Evolutionary conservation across 2,113 vertebrate species (phyloP), one percentile per base, ranked within the genome.

Genomic region (Apeltes quadracus): DNA sequence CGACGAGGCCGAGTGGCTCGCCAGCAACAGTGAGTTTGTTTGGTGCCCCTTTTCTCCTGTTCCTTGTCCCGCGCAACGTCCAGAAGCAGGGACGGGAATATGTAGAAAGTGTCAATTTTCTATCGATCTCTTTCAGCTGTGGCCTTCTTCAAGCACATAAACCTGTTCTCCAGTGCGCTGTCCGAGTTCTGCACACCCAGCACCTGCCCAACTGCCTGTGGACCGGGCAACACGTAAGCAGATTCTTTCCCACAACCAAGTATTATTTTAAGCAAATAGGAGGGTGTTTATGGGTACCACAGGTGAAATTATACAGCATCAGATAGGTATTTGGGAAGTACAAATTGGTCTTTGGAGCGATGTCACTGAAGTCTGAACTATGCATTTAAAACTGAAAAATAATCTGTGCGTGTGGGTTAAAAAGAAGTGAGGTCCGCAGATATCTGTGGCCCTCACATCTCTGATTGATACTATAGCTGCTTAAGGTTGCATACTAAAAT

Each of bases 111-210:
- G 32, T 65, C 36, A 70, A 43, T n/a, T 54, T 63, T 25, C 22
- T 25, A 10, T 75, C 59, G 63, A 38, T 82, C 61, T 88, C 63
- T 76, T 78, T 50, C 87, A 95, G 94, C 94, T 0, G 87, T 94
- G 65, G 91, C 91, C 0, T 95, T 95, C 89, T 95, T 95, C 89
- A 93, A 94, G 81, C 90, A 94, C 20, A 92, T 93, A 83, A 95
- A 92, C 75, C 81, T 95, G 79, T 85, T 95, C 82, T 93, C 90
- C 43, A 94, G 94, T 15, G 90, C 93, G 0, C 70, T 95, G 62
- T 95, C 93, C 0, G 94, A 95, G 72, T 93, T 91, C 88, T 95
- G 94, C 88, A 93, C 93, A 20, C 86, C 87, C 48, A 89, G 74
- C 55, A 91, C 90, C 77, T 95, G 94, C 69, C 94, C 94, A 4